Evolutionary conservation across 2,888 invertebrate genomes (phyloP), one percentile per base, ranked within the genome.

Genomic region (Drosophila paranaensis): DNA sequence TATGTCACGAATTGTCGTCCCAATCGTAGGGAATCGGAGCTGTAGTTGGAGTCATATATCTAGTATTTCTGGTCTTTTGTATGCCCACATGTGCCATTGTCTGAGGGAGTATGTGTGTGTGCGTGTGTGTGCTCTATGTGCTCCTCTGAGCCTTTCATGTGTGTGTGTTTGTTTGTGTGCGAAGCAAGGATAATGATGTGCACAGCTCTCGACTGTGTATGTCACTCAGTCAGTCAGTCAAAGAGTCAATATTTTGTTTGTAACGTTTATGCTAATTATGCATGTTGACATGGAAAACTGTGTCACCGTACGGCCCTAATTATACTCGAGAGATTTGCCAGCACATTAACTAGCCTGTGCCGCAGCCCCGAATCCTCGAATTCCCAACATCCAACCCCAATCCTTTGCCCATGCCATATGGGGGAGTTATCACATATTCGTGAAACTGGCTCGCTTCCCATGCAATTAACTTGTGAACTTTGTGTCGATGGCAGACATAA

Each of bases 251-350:
- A 88, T 85, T 88, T 84, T 77, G 78, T 73, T 75, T 71, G 81
- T 74, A 73, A 85, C 82, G 73, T 85, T 82, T 82, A 82, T 88
- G 81, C 88, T 85, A 85, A 88, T 85, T 85, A 85, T 88, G 84
- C 82, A 76, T 87, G 87, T 84, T 83, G 87, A 83, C 87, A 71
- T 74, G 79, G 68, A 72, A 82, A 82, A 87, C 82, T 81, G 70
- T 80, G 84, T 73, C 83, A 78, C 61, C 61, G 72, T 71, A 66
- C 69, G 68, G 57, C 68, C 82, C 84, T 88, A 85, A 85, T 85
- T 85, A 85, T 69, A 70, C 84, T 74, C 81, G 53, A 71, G 82
- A 61, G 88, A 77, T 71, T 79, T 80, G 65, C 58, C 16, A 43
- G 45, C 56, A 46, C 65, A 68, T 68, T 71, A 77, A 71, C 63